These are phyloP conservation scores for Eledone cirrhosa DNA, from an alignment of 2,888 invertebrate genomes.

Conservation along the genomic window DNA sequence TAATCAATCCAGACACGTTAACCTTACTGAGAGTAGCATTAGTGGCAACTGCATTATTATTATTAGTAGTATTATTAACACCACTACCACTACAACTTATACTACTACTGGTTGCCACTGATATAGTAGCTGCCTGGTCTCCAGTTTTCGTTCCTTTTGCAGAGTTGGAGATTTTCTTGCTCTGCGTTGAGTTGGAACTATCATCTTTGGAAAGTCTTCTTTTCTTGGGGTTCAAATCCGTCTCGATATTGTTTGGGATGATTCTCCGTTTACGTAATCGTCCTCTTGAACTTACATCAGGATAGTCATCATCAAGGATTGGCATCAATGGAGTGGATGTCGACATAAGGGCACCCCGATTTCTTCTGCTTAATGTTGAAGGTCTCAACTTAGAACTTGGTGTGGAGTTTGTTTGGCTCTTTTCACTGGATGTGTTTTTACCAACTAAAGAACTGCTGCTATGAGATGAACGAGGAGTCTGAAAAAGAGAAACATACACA, in stretches of 20 bases:
- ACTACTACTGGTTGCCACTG: neutral
- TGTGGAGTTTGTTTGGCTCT: too few species aligned
- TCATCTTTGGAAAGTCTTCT: constrained; percentile 36
- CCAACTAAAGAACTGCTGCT: too few species aligned
- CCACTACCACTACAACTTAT: too few species aligned
- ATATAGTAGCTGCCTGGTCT: neutral
- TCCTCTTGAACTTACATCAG: constrained; percentile 59
- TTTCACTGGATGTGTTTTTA: too few species aligned
- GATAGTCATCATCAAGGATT: constrained; percentile 40
- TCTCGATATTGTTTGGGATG: constrained; percentile 60
- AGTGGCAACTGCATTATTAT: neutral
- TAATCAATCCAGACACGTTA: too few species aligned
- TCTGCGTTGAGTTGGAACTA: neutral
- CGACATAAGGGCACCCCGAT: too few species aligned
- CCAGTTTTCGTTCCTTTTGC: neutral
- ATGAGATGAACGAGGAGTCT: too few species aligned
- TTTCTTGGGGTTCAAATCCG: constrained; percentile 47
- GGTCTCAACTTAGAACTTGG: too few species aligned
- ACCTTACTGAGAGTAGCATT: neutral
- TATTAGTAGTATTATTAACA: constrained; percentile 26
- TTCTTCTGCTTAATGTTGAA: too few species aligned
- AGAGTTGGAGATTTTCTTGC: neutral
- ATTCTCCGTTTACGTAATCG: constrained; percentile 57
- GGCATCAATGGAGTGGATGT: too few species aligned
- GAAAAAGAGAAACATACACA: too few species aligned